Conservation (phyloP, 2,113 vertebrate species). For the Laticauda laticaudata region DNA sequence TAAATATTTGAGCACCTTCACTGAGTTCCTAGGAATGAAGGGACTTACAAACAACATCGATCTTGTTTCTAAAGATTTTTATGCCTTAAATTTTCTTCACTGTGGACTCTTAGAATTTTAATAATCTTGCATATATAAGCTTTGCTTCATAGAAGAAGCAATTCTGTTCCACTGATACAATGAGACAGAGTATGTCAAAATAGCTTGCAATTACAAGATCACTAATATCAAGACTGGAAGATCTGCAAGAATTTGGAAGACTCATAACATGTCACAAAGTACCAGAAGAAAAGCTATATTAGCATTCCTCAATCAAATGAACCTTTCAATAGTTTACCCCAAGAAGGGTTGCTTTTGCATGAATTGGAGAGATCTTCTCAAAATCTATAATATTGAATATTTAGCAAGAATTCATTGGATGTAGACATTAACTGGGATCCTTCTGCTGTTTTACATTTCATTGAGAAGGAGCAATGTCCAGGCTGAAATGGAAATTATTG, state of each 20-base stretch:
- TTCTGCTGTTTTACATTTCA: background rate
- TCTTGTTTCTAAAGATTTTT: background rate
- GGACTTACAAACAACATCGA: background rate
- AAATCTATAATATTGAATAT: background rate
- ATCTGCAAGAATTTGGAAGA: background rate
- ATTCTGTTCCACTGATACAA: background rate
- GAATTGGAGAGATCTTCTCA: background rate
- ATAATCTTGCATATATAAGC: background rate
- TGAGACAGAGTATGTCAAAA: background rate
- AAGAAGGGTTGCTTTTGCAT: background rate
- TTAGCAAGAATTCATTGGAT: background rate
- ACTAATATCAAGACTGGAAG: background rate
- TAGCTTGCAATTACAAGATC: background rate
- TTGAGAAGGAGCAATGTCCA: background rate
- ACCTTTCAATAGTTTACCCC: background rate
- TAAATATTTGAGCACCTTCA: background rate
- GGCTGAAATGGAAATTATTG: background rate
- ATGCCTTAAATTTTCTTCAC: background rate
- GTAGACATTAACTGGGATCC: slow-evolving; percentile 1
- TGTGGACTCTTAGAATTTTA: background rate
- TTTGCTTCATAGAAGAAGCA: background rate
- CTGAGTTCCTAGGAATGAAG: background rate
- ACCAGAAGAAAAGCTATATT: background rate
- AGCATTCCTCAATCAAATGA: background rate
- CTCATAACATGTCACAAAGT: background rate